Evolutionary conservation across 2,888 invertebrate genomes (phyloP), one percentile per base, ranked within the genome.

Genomic region (Drosophila dives): DNA sequence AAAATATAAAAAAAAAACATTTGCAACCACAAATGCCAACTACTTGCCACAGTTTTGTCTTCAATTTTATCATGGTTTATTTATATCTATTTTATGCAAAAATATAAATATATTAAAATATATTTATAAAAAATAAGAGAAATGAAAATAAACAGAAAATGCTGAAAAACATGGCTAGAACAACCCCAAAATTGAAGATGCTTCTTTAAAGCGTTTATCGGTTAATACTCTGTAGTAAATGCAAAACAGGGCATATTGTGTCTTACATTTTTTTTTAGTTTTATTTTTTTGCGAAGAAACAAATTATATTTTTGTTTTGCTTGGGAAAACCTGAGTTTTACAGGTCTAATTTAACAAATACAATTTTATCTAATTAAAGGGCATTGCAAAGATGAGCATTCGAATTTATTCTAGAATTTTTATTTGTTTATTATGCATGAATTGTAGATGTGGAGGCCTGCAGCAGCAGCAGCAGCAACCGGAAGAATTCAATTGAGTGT

Each of bases 401-500:
- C 4, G 7, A 20, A 7, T 12, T 17, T 10, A 4, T 17, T 26
- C 8, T 5, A 40, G 5, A 2, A 66, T 77, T 72, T 79, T 76
- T 84, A 82, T 82, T 77, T 77, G 84, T 76, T 82, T 84, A 81
- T 80, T 88, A 81, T 86, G 89, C 89, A 86, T 84, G 79, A 86
- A 86, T 81, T 88, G 79, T 73, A 81, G 84, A 80, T 79, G 76
- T 72, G 63, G 54, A 62, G 20, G 66, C 68, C 72, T 80, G 78
- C 72, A 72, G 56, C 45, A n/a, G 70, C 77, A 80, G 80, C 77
- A 23, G 36, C 83, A 73, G 78, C 77, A 80, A 80, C 86, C 84
- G 86, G 75, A 86, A 84, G 79, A 77, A 81, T 86, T 86, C 86
- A 88, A 86, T 86, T 86, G 86, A 84, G 86, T 77, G 86, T 74